Base-by-base conservation (phyloP, 1,140 invertebrate species). In the Nebria ingens region DNA sequence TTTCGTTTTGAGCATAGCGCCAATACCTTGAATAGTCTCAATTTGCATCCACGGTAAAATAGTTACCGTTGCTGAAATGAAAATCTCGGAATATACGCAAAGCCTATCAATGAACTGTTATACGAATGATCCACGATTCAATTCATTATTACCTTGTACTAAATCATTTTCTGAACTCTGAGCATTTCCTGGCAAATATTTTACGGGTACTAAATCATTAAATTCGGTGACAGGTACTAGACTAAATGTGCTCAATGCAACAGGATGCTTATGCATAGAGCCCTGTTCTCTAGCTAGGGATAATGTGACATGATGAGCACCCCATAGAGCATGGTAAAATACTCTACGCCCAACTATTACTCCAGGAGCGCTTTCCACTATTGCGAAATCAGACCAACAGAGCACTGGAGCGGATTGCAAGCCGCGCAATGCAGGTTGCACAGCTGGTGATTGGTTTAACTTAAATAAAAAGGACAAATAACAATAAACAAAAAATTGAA, bases 191-290 rank as follows among this genome's bases (percentile, higher is more conserved):
- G 71, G 70, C 52, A 74, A 58, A 61, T 84, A 82, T 59, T 83
- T 78, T 19, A 78, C 71, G 12, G 86, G 83, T 21, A 89, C 79
- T 56, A 83, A 66, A 64, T 90, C 86, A 62, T 81, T 84, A 68
- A 91, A 90, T 67, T 89, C 85, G 4, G 84, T 84, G 22, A 90
- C 76, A 2, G 87, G 84, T 56, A 78, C 78, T 50, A 89, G 71
- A 63, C 77, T 81, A 62, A 84, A 77, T 4, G 73, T 74, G 42
- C 73, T 75, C 20, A 77, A 75, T 53, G 76, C 74, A 2, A 76
- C 19, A 2, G 66, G 62, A 55, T 59, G 67, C 4, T 66, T 63
- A 15, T 63, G 63, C 21, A 57, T 61, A 1, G 77, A 72, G 64
- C 80, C 72, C 59, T 82, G 79, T 61, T 85, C 84, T 57, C 80